A percentile compares a stretch with the other conserved stretches of the same genome.
These are phyloP conservation scores for Myrmophylax atrothorax DNA, from an alignment of 2,113 vertebrate genomes.

Conservation along the genomic window DNA sequence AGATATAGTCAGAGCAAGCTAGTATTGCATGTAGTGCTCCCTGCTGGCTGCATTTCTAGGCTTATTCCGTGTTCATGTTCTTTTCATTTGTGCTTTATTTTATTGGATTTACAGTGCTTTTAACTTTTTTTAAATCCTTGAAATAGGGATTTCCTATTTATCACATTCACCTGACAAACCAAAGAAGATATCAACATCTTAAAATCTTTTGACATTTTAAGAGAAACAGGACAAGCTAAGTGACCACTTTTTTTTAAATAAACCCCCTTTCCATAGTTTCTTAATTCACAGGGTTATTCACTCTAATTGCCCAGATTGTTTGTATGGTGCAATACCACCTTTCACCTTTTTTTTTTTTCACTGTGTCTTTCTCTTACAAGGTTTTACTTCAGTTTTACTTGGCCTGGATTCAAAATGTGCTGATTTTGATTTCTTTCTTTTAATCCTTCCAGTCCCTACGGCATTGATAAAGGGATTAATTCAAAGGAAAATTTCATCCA, in stretches of 20 bases:
- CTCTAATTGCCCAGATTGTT: not conserved
- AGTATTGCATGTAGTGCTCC: not conserved
- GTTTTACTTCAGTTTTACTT: not conserved
- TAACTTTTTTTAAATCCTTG: not conserved
- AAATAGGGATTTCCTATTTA: not conserved
- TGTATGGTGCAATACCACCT: not conserved
- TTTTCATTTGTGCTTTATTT: not conserved
- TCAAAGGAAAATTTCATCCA: not conserved
- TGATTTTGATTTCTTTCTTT: not conserved
- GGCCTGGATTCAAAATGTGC: not conserved
- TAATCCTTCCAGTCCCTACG: not conserved
- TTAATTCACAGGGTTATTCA: not conserved
- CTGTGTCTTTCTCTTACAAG: not conserved
- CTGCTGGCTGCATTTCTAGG: not conserved
- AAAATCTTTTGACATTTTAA: not conserved
- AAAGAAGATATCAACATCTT: not conserved
- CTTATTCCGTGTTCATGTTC: not conserved
- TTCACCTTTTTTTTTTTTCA: not conserved
- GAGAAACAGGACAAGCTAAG: not conserved
- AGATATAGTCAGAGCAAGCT: not conserved
- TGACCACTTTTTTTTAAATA: not conserved
- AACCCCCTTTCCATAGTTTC: not conserved
- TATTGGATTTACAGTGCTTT: not conserved
- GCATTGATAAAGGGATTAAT: not conserved
- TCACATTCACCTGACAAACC: not conserved